phyloP scores from a whole-genome alignment of 2,113 vertebrate genomes.

The Nannobrachium achirus region DNA sequence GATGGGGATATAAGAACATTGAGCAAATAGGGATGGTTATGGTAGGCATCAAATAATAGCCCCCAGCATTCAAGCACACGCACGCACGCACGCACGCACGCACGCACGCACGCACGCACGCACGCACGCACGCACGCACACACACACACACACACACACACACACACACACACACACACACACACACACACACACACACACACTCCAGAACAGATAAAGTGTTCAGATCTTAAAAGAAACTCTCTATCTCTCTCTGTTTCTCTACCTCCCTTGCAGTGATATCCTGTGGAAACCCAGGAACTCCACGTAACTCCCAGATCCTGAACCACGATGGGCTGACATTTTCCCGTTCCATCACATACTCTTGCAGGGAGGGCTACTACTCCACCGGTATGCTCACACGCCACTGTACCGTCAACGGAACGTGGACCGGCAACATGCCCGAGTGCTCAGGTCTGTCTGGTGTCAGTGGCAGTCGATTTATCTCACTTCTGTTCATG shows the following conservation, averaged over 20 bases:
- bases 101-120: too few species aligned
- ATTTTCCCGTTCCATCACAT: slow-evolving; percentile 93
- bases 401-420: slow-evolving; percentile 93
- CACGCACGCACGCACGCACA: too few species aligned
- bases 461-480: background rate
- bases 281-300: slow-evolving; percentile 96
- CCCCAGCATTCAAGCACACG: background rate
- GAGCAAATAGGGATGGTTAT: too few species aligned
- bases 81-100: background rate
- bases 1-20: too few species aligned
- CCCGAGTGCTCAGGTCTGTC: slow-evolving; percentile 90
- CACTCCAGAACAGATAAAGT: too few species aligned
- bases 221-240: too few species aligned
- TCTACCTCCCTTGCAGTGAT: slow-evolving; percentile 79
- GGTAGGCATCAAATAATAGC: too few species aligned
- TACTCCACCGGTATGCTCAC: slow-evolving; percentile 92
- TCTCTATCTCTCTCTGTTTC: slow-evolving; percentile 12
- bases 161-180: too few species aligned
- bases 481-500: background rate
- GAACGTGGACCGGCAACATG: slow-evolving; percentile 93
- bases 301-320: slow-evolving; percentile 89
- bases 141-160: too few species aligned
- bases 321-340: slow-evolving; percentile 89
- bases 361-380: slow-evolving; percentile 92
- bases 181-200: background rate